A percentile compares a stretch with the other conserved stretches of the same genome.
These are phyloP conservation scores for Hycleus phaleratus DNA, from an alignment of 1,140 invertebrate species.

Conservation along the genomic window DNA sequence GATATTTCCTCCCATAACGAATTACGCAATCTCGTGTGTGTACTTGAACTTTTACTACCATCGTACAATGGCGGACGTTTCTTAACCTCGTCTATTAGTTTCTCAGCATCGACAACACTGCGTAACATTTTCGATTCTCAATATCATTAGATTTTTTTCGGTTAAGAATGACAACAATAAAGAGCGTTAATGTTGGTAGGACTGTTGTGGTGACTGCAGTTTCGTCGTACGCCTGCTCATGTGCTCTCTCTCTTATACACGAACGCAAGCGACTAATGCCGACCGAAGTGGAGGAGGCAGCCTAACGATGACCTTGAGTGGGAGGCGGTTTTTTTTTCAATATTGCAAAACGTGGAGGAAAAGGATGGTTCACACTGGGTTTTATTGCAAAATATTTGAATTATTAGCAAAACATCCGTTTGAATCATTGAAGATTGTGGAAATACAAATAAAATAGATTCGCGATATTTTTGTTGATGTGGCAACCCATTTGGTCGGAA, in stretches of 20 bases:
- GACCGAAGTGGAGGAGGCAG: neutral
- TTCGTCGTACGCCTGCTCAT: neutral
- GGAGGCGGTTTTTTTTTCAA: neutral
- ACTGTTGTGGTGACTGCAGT: neutral
- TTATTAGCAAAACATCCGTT: neutral
- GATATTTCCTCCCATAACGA: slow-evolving; percentile 26
- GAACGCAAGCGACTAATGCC: slow-evolving; percentile 2
- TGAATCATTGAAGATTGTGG: too few species aligned
- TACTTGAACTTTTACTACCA: neutral
- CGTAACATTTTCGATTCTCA: neutral
- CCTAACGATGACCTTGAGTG: too few species aligned
- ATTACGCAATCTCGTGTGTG: slow-evolving; percentile 17
- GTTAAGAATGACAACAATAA: neutral
- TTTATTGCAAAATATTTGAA: neutral
- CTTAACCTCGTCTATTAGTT: slow-evolving; percentile 27
- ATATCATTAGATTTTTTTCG: neutral
- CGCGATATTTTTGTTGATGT: too few species aligned
- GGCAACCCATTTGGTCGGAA: too few species aligned
- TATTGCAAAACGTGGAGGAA: neutral
- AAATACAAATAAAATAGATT: too few species aligned
- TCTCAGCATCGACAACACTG: slow-evolving; percentile 3
- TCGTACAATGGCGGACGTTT: slow-evolving; percentile 28
- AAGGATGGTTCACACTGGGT: neutral
- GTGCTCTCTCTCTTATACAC: neutral
- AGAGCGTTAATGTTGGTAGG: neutral